Base-by-base conservation (phyloP, 2,113 vertebrate genomes). In the Aegotheles bennettii region DNA sequence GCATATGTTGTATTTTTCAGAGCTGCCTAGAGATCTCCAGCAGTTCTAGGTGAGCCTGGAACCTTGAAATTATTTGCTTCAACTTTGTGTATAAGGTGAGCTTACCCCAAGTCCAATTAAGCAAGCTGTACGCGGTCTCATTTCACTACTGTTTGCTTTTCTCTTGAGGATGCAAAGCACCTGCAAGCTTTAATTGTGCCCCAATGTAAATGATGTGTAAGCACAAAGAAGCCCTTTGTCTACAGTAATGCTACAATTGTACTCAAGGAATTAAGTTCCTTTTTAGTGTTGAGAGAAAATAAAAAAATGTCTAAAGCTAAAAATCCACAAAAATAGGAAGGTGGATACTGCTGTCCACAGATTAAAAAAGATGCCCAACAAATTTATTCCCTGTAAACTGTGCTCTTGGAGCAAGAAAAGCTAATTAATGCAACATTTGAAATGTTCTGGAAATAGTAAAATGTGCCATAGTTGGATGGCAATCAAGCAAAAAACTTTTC, bases 401-500 rank as follows among this genome's bases (percentile, higher is more conserved):
- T 76, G 75, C 23, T 89, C 38, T 31, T 63, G 42, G 20, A 92
- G 54, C 75, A 92, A 70, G 60, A 43, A 42, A 87, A 42, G 9
- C 59, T 50, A 31, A 67, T 65, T 59, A 63, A 81, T 21, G 11
- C 36, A 84, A 40, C 24, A 74, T 21, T 38, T 63, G 18, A 90
- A 89, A 84, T 47, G 23, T 45, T 83, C 40, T 80, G 23, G 25
- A 93, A 90, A 70, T 19, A 83, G 50, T 61, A 42, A 95, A 85
- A 61, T 29, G 5, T 90, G 45, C 67, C 67, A 64, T 26, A 45
- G 20, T 76, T 76, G 65, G 11, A 68, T 12, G 10, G 56, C 38
- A 89, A 25, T 35, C 23, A 51, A 77, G 19, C 7, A 64, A 80
- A 75, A 85, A 31, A 3, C 9, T 45, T 92, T 16, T 11, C 69